A percentile compares a stretch with the other conserved stretches of the same genome.
phyloP scores from a whole-genome alignment of 2,888 invertebrate species.

The Kuschelorhynchus macadamiae region DNA sequence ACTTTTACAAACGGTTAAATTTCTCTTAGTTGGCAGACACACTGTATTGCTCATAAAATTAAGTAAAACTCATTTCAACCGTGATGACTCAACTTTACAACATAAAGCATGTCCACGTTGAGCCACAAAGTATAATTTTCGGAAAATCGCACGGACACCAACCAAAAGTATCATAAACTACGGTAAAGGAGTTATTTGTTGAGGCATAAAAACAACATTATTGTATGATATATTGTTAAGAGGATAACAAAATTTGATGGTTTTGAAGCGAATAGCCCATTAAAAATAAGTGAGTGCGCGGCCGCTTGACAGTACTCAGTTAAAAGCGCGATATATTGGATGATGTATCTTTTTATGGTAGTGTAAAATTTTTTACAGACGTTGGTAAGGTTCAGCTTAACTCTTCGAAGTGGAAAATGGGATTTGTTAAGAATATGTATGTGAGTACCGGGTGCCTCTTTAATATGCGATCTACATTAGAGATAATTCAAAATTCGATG shows the following conservation, averaged over 20 bases:
- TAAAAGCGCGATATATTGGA: conserved; percentile 42
- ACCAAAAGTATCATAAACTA: conserved; percentile 40
- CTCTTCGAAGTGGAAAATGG: too few species aligned
- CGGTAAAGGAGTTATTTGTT: conserved; percentile 41
- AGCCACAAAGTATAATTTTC: conserved; percentile 39
- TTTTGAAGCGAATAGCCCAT: conserved; percentile 39
- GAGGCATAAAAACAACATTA: conserved; percentile 44
- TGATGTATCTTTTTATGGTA: conserved; percentile 43
- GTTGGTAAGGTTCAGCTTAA: background rate
- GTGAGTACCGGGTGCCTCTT: too few species aligned
- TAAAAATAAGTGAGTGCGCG: conserved; percentile 37
- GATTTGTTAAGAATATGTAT: too few species aligned
- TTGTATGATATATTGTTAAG: conserved; percentile 49
- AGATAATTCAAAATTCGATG: too few species aligned
- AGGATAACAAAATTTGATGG: conserved; percentile 48
- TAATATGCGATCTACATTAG: too few species aligned
- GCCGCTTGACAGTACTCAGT: conserved; percentile 36
- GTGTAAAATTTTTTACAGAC: conserved; percentile 30
- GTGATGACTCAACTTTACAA: background rate
- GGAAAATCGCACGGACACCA: conserved; percentile 29
- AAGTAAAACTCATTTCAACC: too few species aligned
- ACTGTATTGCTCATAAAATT: too few species aligned
- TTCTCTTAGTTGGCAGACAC: too few species aligned
- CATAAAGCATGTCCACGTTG: background rate
- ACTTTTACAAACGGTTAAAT: too few species aligned